Evolutionary conservation across 2,113 vertebrate species (phyloP).

Genomic region (Macheiramphus alcinus): DNA sequence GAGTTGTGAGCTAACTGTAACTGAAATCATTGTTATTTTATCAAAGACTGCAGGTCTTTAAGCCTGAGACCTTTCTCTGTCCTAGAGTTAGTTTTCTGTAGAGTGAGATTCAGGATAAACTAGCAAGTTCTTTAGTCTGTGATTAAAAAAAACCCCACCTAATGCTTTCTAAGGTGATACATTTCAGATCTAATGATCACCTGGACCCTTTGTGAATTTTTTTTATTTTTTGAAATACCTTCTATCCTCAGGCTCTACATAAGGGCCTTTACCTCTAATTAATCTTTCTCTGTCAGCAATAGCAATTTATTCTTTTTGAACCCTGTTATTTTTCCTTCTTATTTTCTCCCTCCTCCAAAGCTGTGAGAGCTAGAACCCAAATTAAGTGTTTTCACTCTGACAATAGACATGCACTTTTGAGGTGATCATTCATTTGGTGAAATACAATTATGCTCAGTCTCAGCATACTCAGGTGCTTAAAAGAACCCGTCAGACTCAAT

Average conservation of each 20-base stretch:
- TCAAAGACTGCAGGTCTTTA: not conserved
- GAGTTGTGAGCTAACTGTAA: not conserved
- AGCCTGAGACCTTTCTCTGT: not conserved
- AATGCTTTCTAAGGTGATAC: not conserved
- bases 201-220: not conserved
- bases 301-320: not conserved
- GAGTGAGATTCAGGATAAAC: not conserved
- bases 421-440: not conserved
- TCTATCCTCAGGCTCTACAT: not conserved
- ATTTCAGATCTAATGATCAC: not conserved
- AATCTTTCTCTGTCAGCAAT: not conserved
- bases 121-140: not conserved
- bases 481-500: not conserved
- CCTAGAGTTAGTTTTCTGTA: not conserved
- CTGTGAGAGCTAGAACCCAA: not conserved
- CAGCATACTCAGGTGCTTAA: not conserved
- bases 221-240: not conserved
- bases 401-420: not conserved
- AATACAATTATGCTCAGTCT: not conserved
- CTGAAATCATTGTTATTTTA: not conserved
- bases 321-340: not conserved
- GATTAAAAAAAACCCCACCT: not conserved
- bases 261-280: not conserved
- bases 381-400: not conserved
- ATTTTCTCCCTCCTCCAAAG: not conserved